phyloP scores from a whole-genome alignment of 2,797 vertebrate genomes.

The Chelon labrosus region DNA sequence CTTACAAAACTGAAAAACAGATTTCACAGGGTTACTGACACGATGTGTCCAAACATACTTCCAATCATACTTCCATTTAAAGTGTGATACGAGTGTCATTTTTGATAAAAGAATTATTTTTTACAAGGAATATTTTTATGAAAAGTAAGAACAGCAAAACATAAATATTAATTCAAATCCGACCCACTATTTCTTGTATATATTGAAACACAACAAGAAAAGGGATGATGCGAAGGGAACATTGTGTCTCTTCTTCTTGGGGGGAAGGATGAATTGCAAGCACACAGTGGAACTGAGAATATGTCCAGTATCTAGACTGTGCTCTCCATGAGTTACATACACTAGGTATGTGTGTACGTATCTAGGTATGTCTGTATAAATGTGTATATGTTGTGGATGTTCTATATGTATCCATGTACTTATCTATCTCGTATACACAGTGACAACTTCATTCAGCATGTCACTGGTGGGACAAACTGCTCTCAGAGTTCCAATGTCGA shows the following conservation, averaged over 20 bases:
- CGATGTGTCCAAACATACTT: neutral
- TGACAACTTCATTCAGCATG: neutral
- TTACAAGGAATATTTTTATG: neutral
- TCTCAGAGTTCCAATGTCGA: neutral
- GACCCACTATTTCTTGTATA: neutral
- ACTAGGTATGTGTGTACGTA: too few relatives aligned
- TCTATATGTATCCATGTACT: too few relatives aligned
- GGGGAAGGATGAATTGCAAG: slow-evolving; percentile 39
- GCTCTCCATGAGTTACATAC: too few relatives aligned
- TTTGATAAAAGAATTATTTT: neutral
- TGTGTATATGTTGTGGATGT: too few relatives aligned
- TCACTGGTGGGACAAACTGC: neutral
- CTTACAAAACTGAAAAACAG: neutral
- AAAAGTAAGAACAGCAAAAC: neutral
- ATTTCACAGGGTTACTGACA: neutral
- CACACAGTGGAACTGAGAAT: slow-evolving; percentile 25
- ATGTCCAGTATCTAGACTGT: neutral
- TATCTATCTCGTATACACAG: slow-evolving; percentile 1
- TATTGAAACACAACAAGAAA: neutral
- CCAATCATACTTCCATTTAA: neutral
- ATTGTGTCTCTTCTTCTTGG: slow-evolving; percentile 34
- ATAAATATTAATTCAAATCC: slow-evolving; percentile 7
- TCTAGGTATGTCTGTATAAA: too few relatives aligned
- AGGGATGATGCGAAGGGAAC: slow-evolving; percentile 18
- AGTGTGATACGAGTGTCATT: too few relatives aligned